Conservation (phyloP, 2,797 vertebrate species). For the Dermochelys coriacea region DNA sequence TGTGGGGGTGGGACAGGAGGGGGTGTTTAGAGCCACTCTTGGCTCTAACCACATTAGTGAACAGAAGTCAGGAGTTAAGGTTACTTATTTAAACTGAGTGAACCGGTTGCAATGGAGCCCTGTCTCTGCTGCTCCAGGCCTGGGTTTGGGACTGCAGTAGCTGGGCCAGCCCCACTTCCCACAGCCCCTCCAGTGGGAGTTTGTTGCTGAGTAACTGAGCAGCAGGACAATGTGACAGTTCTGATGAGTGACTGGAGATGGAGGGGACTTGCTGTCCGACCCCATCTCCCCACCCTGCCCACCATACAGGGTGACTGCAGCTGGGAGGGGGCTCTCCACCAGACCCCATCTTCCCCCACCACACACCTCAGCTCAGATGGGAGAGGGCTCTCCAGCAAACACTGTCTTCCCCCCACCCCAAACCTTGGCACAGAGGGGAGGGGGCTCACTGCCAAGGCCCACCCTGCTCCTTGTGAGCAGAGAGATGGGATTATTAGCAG, state of each 20-base stretch:
- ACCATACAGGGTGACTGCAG: neutral
- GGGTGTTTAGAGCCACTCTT: neutral
- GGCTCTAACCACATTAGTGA: neutral
- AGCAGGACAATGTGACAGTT: neutral
- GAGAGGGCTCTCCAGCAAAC: no score
- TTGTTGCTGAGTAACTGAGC: neutral
- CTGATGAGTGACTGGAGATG: no score
- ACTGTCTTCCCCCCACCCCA: no score
- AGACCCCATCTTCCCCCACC: neutral
- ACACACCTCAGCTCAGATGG: no score
- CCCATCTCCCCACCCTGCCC: neutral
- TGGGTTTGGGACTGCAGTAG: neutral
- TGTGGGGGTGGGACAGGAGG: fast-evolving
- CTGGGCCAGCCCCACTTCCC: neutral
- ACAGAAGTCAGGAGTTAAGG: neutral
- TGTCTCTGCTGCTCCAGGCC: neutral
- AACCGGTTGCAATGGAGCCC: no score
- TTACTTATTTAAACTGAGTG: no score
- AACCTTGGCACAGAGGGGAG: no score
- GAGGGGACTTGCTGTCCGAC: neutral
- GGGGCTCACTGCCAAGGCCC: no score
- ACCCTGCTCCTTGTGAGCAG: no score
- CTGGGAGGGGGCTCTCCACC: neutral
- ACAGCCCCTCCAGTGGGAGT: neutral
- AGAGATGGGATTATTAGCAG: no score